Base-by-base conservation (phyloP, 2,797 vertebrate species). In the Argya squamiceps region DNA sequence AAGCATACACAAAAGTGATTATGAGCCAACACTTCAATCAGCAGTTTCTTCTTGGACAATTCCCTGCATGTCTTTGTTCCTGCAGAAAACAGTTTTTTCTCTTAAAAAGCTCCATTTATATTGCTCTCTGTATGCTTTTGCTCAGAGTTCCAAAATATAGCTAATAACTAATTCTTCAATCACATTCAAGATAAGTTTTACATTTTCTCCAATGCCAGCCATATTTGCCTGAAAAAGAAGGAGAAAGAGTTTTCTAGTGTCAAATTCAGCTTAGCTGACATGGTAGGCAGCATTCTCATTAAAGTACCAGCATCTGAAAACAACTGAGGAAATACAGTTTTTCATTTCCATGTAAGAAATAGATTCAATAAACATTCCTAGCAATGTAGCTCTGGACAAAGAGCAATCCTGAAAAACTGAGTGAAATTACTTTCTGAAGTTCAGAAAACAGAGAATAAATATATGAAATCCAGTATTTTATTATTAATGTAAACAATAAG, bases 1-100 rank as follows among this genome's bases (percentile, higher is more conserved):
- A 92, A 89, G 93, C 83, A 60, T 80, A 84, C 75, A 88, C 56
- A 77, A 80, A 95, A 93, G 62, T 55, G 58, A 95, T 96, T 93
- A 96, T 64, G 46, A 87, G 46, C 53, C 83, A 96, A 82, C 87
- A 86, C 63, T 80, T 84, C 80, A 92, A 94, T 91, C 65, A 88
- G 65, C 55, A 84, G 39, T 65, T 94, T 76, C 75, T 91, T 94
- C 69, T 60, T 92, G 92, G 91, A 92, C 92, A 89, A 81, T 55
- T 96, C 87, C 47, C 82, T 88, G 70, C 64, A 60, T 39, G 64
- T 62, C 68, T 83, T 71, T 88, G 65, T 37, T 95, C 65, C 65
- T 84, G 62, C 58, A 93, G 75, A 93, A 68, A 83, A 49, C 65
- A 88, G 76, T 65, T 84, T 77, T 73, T 75, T 75, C 73, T 93